Conservation (phyloP, 1,140 invertebrate species). For the Leptestheria dahalacensis region DNA sequence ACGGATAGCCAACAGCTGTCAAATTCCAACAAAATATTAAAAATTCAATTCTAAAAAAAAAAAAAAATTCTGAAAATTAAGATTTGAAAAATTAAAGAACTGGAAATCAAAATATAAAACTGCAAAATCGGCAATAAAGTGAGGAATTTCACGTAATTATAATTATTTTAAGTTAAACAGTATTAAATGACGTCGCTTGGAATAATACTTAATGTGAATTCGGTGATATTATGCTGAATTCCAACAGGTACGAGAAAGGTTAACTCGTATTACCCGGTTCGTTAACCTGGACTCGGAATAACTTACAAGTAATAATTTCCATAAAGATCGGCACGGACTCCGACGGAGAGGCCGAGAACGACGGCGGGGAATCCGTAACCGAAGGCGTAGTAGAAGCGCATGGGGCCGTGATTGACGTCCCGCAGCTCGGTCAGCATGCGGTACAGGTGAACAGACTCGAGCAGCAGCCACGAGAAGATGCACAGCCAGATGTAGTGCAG, state of each 20-base stretch:
- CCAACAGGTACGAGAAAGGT: no score
- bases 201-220: no score
- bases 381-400: constrained; percentile 86
- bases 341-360: constrained; percentile 75
- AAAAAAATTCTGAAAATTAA: neutral
- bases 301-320: constrained; percentile 85
- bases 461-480: constrained; percentile 77
- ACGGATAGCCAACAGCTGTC: constrained; percentile 85
- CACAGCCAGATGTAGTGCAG: constrained; percentile 85
- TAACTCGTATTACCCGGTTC: no score
- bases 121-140: no score
- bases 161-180: no score
- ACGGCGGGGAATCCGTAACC: constrained; percentile 89
- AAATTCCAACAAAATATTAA: constrained; percentile 18
- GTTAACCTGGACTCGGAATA: no score
- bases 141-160: no score
- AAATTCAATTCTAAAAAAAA: neutral
- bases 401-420: constrained; percentile 87
- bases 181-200: no score
- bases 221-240: no score
- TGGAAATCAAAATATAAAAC: neutral
- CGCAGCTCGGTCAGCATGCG: constrained; percentile 88
- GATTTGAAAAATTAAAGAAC: neutral
- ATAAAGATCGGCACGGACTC: constrained; percentile 86
- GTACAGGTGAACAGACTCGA: constrained; percentile 82